Evolutionary conservation across 53 echinoderm and acorn worm genomes (phyloP), one percentile per base, ranked within the genome.

Genomic region (Stichopus horrens): DNA sequence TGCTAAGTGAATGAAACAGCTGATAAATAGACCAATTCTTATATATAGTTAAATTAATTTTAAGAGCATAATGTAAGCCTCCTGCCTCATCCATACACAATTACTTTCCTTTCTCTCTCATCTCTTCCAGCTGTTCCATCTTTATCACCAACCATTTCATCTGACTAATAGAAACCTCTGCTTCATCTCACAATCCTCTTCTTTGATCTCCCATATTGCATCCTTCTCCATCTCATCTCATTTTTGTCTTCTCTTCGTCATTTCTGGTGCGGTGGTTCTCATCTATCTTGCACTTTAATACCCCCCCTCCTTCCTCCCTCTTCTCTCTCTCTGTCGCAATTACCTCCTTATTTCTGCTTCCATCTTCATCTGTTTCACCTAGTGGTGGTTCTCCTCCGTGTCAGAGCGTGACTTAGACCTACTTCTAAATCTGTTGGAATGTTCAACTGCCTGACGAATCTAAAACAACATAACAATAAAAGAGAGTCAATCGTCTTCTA

Each of bases 361-460:
- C 63, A 9, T 13, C 18, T 20, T 21, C 71, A 2, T 71, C 7
- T 18, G 71, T 19, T 18, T 71, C 37, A 37, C 37, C 71, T 71
- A 71, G 71, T 71, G 71, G 18, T 71, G 71, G 71, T 71, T 71
- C n/a, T 71, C 71, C 19, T 71, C 71, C 9, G 19, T 56, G 53
- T 81, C 81, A 18, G 81, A 81, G 8, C 57, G 81, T 57, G 81
- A 81, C 21, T 81, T 71, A 7, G 71, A 71, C 7, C n/a, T 4
- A 18, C 71, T 81, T 4, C 81, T 81, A 57, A 56, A 81, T 56
- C 81, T 58, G 58, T 81, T 81, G 58, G 81, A 81, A 81, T 81
- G 81, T 81, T 81, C 81, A 21, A 81, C 81, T 21, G 81, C 81
- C 18, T 56, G 81, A 7, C 81, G 81, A 58, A 81, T 81, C 81